These are phyloP conservation scores for Brachionus asplanchnoidis DNA, from an alignment of 1,140 invertebrate genomes.

Conservation along the genomic window DNA sequence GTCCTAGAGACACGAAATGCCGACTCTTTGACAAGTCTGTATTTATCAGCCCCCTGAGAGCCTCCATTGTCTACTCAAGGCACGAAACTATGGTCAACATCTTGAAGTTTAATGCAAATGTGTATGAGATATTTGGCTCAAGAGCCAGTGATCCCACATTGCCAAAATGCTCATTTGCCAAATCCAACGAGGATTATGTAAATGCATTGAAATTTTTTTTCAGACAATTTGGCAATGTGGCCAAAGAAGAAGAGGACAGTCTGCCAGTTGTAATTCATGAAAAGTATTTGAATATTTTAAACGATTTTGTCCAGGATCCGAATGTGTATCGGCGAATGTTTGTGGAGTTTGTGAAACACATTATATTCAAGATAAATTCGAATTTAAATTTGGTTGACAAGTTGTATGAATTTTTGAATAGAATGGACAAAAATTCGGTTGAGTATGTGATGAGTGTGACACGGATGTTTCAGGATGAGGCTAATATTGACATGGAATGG, in stretches of 20 bases:
- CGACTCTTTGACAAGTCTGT: constrained; percentile 24
- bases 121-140: constrained; percentile 31
- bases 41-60: constrained; percentile 30
- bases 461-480: neutral
- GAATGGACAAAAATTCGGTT: constrained; percentile 8
- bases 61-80: constrained; percentile 35
- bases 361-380: constrained; percentile 29
- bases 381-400: constrained; percentile 9
- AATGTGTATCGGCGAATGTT: constrained; percentile 37
- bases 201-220: constrained; percentile 37
- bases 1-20: neutral
- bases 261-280: neutral
- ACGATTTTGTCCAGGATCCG: neutral
- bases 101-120: constrained; percentile 36
- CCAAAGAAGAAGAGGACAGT: neutral
- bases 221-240: neutral
- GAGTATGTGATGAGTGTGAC: neutral
- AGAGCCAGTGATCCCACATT: neutral
- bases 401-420: constrained; percentile 6
- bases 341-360: constrained; percentile 16
- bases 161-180: neutral
- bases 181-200: constrained; percentile 21
- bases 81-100: neutral
- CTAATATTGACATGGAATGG: neutral
- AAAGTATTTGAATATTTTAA: constrained; percentile 19